These are phyloP conservation scores for Engystomops pustulosus DNA, from an alignment of 2,113 vertebrate genomes.

Conservation along the genomic window DNA sequence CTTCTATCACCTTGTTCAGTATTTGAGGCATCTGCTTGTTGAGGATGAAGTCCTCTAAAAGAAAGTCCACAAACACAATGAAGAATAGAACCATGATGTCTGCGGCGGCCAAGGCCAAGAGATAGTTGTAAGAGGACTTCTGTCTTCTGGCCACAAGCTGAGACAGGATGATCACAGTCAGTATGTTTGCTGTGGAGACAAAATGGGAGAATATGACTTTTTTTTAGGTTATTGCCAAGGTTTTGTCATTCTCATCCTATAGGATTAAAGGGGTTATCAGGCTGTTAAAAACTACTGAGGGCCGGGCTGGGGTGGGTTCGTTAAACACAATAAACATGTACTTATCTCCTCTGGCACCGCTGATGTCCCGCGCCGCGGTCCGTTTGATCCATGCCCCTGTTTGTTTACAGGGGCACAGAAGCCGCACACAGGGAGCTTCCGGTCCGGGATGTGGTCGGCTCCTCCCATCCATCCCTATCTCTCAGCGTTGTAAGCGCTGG, in stretches of 20 bases:
- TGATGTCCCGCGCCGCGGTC: too few species aligned
- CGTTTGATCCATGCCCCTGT: too few species aligned
- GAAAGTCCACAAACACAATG: slow-evolving; percentile 95
- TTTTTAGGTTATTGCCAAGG: neutral
- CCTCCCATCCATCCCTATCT: too few species aligned
- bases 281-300: too few species aligned
- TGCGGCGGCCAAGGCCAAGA: slow-evolving; percentile 92
- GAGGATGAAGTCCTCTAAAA: slow-evolving; percentile 93
- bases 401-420: too few species aligned
- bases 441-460: too few species aligned
- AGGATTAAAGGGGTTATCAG: too few species aligned
- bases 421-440: too few species aligned
- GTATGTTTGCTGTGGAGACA: slow-evolving; percentile 86
- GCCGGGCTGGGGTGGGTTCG: too few species aligned
- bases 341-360: too few species aligned
- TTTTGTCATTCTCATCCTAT: neutral
- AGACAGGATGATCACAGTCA: slow-evolving; percentile 95
- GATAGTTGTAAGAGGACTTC: slow-evolving; percentile 98
- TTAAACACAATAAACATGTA: too few species aligned
- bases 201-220: slow-evolving; percentile 54
- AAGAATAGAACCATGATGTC: slow-evolving; percentile 95
- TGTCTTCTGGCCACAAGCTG: slow-evolving; percentile 93
- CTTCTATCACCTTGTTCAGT: slow-evolving; percentile 86
- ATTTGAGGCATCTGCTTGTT: slow-evolving; percentile 82
- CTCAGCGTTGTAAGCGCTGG: too few species aligned